A percentile compares a stretch with the other conserved stretches of the same genome.
phyloP scores from a whole-genome alignment of 2,113 vertebrate species.

The Eidolon helvum region DNA sequence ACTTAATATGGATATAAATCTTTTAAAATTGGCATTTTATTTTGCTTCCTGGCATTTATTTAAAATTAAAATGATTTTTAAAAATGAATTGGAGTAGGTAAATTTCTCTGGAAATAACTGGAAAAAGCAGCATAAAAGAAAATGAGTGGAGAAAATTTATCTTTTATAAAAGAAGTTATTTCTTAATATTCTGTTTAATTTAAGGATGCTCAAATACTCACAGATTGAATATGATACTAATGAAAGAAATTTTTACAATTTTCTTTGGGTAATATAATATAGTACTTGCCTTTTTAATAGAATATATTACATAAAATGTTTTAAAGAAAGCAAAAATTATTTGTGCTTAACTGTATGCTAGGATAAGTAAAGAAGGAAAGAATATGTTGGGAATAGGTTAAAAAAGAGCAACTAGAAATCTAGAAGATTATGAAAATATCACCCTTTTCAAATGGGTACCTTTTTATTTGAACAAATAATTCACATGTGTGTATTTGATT shows the following conservation, averaged over 20 bases:
- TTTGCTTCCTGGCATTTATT: constrained; percentile 21
- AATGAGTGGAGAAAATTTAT: background rate
- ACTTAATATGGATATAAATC: background rate
- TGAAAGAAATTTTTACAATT: background rate
- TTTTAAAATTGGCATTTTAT: constrained; percentile 24
- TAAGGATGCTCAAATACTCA: background rate
- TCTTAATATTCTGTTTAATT: background rate
- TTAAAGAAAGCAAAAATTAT: background rate
- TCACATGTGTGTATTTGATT: background rate
- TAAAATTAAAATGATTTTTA: constrained; percentile 36
- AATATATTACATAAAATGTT: background rate
- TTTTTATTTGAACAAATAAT: constrained; percentile 29
- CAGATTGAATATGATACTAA: background rate
- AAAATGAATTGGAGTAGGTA: background rate
- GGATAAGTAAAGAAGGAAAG: background rate
- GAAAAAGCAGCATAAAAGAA: background rate
- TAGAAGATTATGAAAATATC: background rate
- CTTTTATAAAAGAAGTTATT: background rate
- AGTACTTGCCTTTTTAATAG: background rate
- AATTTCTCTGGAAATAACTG: background rate
- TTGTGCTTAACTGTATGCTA: background rate
- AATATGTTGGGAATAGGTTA: background rate
- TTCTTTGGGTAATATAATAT: background rate
- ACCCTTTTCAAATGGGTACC: background rate
- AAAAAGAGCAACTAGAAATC: background rate